These are phyloP conservation scores for Sussaba pulchella DNA, from an alignment of 2,888 invertebrate genomes.

Conservation along the genomic window DNA sequence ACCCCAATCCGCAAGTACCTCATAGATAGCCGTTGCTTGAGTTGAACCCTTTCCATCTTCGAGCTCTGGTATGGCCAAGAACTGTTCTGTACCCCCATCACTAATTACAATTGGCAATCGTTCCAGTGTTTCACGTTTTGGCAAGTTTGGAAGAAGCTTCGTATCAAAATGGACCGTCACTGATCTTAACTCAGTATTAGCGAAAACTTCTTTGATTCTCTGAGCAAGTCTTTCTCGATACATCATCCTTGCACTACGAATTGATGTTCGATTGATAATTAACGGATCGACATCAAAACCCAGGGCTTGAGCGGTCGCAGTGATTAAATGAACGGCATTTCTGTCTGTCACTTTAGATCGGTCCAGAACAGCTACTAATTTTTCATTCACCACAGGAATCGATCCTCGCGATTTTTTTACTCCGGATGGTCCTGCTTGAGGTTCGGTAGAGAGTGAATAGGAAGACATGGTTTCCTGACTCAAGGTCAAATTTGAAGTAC, in stretches of 20 bases:
- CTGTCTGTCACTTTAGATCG: conserved; percentile 43
- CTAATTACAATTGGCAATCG: conserved; percentile 18
- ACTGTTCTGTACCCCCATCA: conserved; percentile 16
- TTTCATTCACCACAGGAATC: conserved; percentile 37
- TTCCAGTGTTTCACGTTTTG: not conserved
- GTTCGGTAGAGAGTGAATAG: conserved; percentile 40
- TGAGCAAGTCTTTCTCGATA: not conserved
- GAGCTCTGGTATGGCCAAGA: conserved; percentile 48
- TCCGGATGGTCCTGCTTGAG: conserved; percentile 40
- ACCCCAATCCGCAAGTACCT: conserved; percentile 39
- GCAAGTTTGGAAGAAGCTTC: conserved; percentile 4
- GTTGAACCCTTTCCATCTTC: conserved; percentile 31
- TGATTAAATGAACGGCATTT: conserved; percentile 34
- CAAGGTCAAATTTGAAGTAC: conserved; percentile 14
- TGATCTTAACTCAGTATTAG: not conserved
- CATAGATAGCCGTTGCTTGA: conserved; percentile 35
- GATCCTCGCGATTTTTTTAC: conserved; percentile 37
- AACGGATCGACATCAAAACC: not conserved
- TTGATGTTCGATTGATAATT: not conserved
- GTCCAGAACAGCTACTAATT: conserved; percentile 35
- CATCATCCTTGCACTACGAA: not conserved
- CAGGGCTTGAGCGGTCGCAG: not conserved
- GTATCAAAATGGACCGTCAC: not conserved
- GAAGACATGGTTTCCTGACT: conserved; percentile 53
- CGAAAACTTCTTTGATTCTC: not conserved